Evolutionary conservation across 2,888 invertebrate species (phyloP).

Genomic region (Heliconius charithonia): DNA sequence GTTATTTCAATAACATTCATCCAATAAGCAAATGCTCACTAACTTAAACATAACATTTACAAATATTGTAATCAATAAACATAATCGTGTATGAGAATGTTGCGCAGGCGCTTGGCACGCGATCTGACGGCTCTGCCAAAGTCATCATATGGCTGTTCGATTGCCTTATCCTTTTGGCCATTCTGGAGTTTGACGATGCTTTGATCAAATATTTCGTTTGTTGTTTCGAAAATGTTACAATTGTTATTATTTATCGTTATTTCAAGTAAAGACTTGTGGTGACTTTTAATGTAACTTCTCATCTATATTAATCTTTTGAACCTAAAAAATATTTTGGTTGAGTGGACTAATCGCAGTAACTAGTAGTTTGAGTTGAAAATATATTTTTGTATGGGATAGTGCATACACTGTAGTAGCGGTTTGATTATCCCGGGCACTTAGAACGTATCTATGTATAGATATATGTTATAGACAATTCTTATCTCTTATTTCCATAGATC

Average conservation of each 20-base stretch:
- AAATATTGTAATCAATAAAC: constrained; percentile 20
- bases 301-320: too few relatives aligned
- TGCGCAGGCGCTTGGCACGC: constrained; percentile 58
- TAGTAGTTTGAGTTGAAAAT: too few relatives aligned
- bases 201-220: constrained; percentile 15
- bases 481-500: too few relatives aligned
- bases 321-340: too few relatives aligned
- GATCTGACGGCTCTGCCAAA: constrained; percentile 59
- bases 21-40: background rate
- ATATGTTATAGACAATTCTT: too few relatives aligned
- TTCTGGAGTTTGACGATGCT: background rate
- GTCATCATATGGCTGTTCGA: constrained; percentile 52
- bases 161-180: constrained; percentile 32
- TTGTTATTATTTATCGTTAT: background rate
- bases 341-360: too few relatives aligned
- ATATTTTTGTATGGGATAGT: too few relatives aligned
- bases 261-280: too few relatives aligned
- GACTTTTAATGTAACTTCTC: too few relatives aligned
- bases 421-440: too few relatives aligned
- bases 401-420: too few relatives aligned
- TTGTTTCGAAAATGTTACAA: background rate
- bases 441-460: too few relatives aligned
- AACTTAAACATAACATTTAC: constrained; percentile 19
- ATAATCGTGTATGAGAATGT: constrained; percentile 13
- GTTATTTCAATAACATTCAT: constrained; percentile 4